These are phyloP conservation scores for Eurystomus gularis DNA, from an alignment of 2,113 vertebrate genomes.

Conservation along the genomic window DNA sequence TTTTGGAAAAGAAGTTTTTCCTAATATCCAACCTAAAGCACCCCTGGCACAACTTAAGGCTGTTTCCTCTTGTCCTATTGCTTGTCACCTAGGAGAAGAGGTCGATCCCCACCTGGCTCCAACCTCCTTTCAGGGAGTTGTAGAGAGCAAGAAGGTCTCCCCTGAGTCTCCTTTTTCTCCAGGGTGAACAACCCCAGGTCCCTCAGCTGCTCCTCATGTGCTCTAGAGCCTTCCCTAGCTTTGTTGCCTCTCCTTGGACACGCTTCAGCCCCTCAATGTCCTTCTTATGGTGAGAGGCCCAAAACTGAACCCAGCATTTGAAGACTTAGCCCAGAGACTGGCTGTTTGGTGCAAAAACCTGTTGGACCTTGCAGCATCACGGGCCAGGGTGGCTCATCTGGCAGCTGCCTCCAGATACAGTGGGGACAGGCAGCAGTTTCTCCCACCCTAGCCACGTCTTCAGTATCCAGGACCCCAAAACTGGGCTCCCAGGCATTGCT, in stretches of 20 bases:
- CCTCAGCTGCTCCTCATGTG: background rate
- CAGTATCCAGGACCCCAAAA: background rate
- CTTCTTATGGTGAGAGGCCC: background rate
- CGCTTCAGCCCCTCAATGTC: background rate
- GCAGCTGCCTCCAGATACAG: background rate
- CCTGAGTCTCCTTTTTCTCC: background rate
- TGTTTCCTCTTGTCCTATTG: background rate
- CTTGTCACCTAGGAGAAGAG: background rate
- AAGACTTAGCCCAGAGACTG: background rate
- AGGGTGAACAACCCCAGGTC: background rate
- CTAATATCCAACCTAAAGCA: background rate
- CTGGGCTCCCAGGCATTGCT: background rate
- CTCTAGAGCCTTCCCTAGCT: background rate
- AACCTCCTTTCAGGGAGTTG: background rate
- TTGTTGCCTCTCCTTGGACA: background rate
- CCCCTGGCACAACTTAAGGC: background rate
- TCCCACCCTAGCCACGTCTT: background rate
- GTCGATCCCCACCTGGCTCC: background rate
- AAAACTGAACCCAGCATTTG: background rate
- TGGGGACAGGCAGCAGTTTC: background rate
- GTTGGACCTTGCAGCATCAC: background rate
- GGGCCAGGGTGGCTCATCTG: rapidly evolving
- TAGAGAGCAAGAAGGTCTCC: background rate
- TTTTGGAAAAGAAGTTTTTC: background rate
- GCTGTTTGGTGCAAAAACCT: background rate